A percentile compares a stretch with the other conserved stretches of the same genome.
phyloP scores from a whole-genome alignment of 2,888 invertebrate genomes.

The Aphelenchoides bicaudatus region DNA sequence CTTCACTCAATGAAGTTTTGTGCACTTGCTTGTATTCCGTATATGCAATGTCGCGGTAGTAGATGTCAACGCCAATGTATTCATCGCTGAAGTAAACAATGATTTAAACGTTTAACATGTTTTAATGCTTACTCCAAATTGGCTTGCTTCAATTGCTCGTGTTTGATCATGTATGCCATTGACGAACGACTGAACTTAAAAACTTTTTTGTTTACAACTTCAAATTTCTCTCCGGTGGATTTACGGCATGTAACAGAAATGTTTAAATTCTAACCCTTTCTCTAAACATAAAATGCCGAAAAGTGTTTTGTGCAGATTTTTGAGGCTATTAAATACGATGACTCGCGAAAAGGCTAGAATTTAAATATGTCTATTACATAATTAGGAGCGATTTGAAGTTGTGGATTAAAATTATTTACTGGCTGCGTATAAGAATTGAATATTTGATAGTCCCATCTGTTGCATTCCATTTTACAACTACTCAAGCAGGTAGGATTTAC shows the following conservation, averaged over 20 bases:
- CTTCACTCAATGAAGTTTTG: constrained; percentile 41
- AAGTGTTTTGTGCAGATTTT: no score
- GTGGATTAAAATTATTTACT: no score
- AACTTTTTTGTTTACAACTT: no score
- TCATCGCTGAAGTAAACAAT: constrained; percentile 31
- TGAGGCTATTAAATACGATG: no score
- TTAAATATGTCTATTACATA: no score
- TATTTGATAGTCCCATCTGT: constrained; percentile 43
- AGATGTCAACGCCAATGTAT: constrained; percentile 49
- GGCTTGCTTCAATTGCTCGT: neutral
- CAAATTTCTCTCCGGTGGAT: no score
- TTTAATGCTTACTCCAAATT: constrained; percentile 8
- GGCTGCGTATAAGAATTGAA: constrained; percentile 47
- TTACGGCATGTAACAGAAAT: no score
- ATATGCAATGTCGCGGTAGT: constrained; percentile 52
- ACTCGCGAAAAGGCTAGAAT: no score
- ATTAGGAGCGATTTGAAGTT: no score
- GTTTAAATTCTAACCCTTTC: no score
- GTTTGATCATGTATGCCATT: constrained; percentile 4
- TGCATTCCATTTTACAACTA: constrained; percentile 44
- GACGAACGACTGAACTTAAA: constrained; percentile 12
- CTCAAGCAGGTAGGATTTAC: constrained; percentile 8
- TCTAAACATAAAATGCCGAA: no score
- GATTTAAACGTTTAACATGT: neutral
- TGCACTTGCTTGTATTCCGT: constrained; percentile 53